phyloP scores from a whole-genome alignment of 2,797 vertebrate genomes.

The Molossus molossus region DNA sequence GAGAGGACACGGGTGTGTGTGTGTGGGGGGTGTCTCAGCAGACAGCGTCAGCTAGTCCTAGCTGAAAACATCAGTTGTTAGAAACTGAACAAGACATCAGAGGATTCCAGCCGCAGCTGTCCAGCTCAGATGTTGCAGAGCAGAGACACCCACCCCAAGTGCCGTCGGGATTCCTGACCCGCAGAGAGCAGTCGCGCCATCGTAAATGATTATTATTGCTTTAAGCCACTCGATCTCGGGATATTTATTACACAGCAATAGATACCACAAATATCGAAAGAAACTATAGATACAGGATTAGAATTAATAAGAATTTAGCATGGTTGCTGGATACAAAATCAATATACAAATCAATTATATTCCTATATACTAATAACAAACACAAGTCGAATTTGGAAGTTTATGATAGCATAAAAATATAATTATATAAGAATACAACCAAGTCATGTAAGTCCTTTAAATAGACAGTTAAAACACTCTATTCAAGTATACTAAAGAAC shows the following conservation, averaged over 20 bases:
- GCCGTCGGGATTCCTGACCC: neutral
- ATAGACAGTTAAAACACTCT: neutral
- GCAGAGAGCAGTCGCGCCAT: neutral
- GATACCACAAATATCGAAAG: conserved; percentile 50
- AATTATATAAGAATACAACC: neutral
- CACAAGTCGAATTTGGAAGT: conserved; percentile 23
- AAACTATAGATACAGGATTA: conserved; percentile 7
- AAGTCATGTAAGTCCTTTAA: neutral
- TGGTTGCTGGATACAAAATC: conserved; percentile 46
- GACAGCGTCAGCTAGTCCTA: neutral
- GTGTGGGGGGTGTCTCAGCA: neutral
- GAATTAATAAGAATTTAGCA: conserved; percentile 54
- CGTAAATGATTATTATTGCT: neutral
- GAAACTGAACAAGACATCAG: neutral
- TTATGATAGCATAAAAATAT: neutral
- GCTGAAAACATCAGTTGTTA: neutral
- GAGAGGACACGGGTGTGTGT: neutral
- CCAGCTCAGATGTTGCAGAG: neutral
- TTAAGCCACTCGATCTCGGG: neutral
- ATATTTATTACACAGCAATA: neutral
- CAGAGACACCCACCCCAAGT: neutral
- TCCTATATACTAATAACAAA: neutral
- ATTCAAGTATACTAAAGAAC: neutral
- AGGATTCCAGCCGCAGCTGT: neutral
- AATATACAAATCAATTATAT: conserved; percentile 32